phyloP scores from a whole-genome alignment of 2,113 vertebrate species.

The Sigmodon hispidus region DNA sequence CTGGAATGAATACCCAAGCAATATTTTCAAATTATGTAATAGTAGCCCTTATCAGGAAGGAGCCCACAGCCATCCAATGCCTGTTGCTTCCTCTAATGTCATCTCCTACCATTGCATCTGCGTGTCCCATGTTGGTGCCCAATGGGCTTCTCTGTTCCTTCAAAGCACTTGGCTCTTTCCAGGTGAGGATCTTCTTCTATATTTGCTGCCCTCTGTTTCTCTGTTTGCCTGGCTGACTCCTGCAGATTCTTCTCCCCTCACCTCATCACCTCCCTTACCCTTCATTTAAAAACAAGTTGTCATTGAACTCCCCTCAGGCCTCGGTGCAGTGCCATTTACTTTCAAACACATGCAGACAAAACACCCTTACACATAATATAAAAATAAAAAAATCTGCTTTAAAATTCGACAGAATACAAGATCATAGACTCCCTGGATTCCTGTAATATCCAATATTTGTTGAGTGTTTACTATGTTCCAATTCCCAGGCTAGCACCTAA shows the following conservation, averaged over 20 bases:
- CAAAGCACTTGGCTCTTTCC: not conserved
- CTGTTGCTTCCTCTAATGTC: not conserved
- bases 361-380: not conserved
- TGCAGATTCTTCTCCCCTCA: not conserved
- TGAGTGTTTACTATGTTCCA: constrained; percentile 34
- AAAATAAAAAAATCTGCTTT: not conserved
- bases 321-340: not conserved
- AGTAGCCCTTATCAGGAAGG: not conserved
- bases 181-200: not conserved
- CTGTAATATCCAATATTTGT: not conserved
- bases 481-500: not conserved
- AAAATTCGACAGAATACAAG: not conserved
- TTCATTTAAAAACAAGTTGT: not conserved
- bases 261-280: not conserved
- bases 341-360: not conserved
- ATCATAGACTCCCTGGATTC: not conserved
- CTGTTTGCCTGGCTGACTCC: not conserved
- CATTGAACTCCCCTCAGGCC: not conserved
- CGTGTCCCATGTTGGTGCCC: not conserved
- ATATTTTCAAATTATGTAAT: constrained; percentile 32
- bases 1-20: constrained; percentile 5
- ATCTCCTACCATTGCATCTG: not conserved
- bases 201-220: not conserved
- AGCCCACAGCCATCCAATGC: not conserved
- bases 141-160: not conserved